Evolutionary conservation across 2,888 invertebrate species (phyloP), one percentile per base, ranked within the genome.

Genomic region (Drosophila paucipuncta): DNA sequence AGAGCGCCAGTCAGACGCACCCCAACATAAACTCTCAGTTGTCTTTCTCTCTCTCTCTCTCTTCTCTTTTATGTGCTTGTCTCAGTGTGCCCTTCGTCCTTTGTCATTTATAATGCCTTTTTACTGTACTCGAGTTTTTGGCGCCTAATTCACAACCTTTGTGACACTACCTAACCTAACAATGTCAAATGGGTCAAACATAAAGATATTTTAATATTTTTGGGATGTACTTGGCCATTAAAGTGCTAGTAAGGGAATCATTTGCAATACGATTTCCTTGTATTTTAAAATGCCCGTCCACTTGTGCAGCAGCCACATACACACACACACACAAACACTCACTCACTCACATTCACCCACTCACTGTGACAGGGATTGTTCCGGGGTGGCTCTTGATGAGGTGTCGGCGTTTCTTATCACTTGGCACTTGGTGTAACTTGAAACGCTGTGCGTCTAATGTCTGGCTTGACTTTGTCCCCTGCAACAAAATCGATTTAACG

Each of bases 401-500:
- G 67, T 74, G 82, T 75, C 55, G 68, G 55, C 68, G 58, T 77
- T 74, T 68, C 82, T 91, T 91, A 91, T 91, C 90, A 81, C 75
- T 83, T 88, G 78, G 72, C 83, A 79, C 47, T 47, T 47, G 82
- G 77, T 79, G 85, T 80, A 89, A 84, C 79, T 84, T 80, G 83
- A 83, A 75, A 74, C 85, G 30, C 68, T 68, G 75, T 67, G 65
- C 68, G 61, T 52, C 68, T 66, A 55, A 55, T 62, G 68, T 85
- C 73, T 80, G 66, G 50, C 61, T 43, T 37, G 62, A 55, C 70
- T 83, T 76, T 76, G 78, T 76, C n/a, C 63, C 80, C 68, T 75
- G 73, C 71, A 79, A 75, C 70, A 78, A 90, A 88, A 88, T 91
- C 88, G 88, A 91, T 88, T 91, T 76, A 73, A 68, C 61, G 72